These are phyloP conservation scores for Morpho helenor DNA, from an alignment of 2,888 invertebrate genomes.

Conservation along the genomic window DNA sequence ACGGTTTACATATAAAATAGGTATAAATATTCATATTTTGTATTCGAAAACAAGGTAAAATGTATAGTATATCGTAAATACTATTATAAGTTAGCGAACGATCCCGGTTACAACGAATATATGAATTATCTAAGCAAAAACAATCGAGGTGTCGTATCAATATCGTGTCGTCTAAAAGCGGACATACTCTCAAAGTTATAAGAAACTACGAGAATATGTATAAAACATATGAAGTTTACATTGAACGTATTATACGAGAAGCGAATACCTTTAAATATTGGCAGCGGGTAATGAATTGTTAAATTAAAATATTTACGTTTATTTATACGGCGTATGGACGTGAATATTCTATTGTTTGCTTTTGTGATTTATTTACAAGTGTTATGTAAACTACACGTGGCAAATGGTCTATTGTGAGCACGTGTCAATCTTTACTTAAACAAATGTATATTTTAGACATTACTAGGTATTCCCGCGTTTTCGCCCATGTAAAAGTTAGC, in stretches of 20 bases:
- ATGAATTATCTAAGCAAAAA: no score
- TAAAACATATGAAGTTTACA: slow-evolving; percentile 6
- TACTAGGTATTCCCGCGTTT: no score
- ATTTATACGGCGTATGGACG: slow-evolving; percentile 1
- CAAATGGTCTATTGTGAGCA: slow-evolving; percentile 28
- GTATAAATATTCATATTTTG: no score
- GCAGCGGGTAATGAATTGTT: slow-evolving; percentile 13
- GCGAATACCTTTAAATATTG: slow-evolving; percentile 3
- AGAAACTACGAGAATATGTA: slow-evolving; percentile 2
- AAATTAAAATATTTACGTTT: slow-evolving; percentile 10
- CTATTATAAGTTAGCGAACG: no score
- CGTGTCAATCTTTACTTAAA: slow-evolving; percentile 1
- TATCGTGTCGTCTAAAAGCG: neutral
- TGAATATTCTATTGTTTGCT: slow-evolving; percentile 12
- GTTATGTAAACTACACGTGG: slow-evolving; percentile 31
- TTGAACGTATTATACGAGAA: slow-evolving; percentile 16
- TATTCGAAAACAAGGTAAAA: no score
- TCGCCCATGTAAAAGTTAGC: no score
- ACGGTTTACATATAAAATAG: no score
- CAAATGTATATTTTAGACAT: no score
- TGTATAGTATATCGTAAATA: no score
- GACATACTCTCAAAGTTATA: slow-evolving; percentile 1
- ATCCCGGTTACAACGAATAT: no score
- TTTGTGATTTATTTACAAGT: slow-evolving; percentile 25
- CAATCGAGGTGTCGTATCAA: neutral